phyloP scores from a whole-genome alignment of 64 coral and sea anemone species.

The Montipora cactus region DNA sequence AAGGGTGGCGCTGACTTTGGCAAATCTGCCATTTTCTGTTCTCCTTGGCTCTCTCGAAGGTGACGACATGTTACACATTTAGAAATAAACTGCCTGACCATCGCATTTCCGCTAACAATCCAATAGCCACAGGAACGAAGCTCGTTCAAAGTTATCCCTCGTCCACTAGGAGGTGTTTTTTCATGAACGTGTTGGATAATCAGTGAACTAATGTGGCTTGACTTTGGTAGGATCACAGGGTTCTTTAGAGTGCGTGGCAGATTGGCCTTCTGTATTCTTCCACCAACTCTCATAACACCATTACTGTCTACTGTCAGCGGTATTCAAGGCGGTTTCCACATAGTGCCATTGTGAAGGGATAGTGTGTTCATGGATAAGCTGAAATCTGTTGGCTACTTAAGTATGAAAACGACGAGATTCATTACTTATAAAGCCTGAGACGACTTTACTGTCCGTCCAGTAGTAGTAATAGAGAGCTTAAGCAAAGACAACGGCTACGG shows the following conservation, averaged over 20 bases:
- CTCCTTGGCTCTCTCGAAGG: conserved; percentile 13
- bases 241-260: conserved; percentile 1
- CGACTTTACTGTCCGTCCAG: too few relatives aligned
- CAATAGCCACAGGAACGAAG: conserved; percentile 23
- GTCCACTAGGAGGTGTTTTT: conserved; percentile 50
- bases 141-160: conserved; percentile 49
- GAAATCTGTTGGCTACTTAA: too few relatives aligned
- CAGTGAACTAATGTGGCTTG: conserved; percentile 43
- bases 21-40: conserved; percentile 75
- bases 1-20: conserved; percentile 61
- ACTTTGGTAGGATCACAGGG: conserved; percentile 35
- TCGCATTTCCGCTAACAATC: conserved; percentile 25
- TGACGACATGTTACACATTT: conserved; percentile 59
- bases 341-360: too few relatives aligned
- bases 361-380: too few relatives aligned
- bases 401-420: too few relatives aligned
- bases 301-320: not conserved
- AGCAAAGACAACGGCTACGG: too few relatives aligned
- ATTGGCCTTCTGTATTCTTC: conserved; percentile 16
- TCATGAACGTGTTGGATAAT: conserved; percentile 38
- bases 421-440: too few relatives aligned
- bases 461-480: too few relatives aligned
- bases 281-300: conserved; percentile 20
- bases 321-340: too few relatives aligned
- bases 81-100: conserved; percentile 37